Evolutionary conservation across 2,113 vertebrate species (phyloP).

Genomic region (Arizona elegans): DNA sequence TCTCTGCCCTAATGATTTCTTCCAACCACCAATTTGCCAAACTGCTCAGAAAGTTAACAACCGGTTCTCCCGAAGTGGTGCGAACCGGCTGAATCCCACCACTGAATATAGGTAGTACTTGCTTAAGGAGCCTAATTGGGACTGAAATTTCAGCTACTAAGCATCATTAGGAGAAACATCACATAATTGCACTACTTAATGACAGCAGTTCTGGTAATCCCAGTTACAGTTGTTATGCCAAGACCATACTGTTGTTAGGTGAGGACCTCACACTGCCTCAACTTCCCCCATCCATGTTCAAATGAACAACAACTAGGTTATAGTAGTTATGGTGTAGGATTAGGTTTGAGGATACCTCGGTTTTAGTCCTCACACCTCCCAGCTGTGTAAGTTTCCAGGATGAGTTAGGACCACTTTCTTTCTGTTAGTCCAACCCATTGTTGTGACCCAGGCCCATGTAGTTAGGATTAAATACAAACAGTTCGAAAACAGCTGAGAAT

Average conservation of each 20-base stretch:
- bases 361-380: neutral
- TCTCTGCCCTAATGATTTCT: too few species aligned
- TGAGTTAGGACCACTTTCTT: neutral
- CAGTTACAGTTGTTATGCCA: neutral
- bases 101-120: neutral
- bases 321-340: neutral
- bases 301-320: neutral
- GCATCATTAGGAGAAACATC: neutral
- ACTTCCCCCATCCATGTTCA: neutral
- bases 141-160: neutral
- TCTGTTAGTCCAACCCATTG: neutral
- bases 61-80: too few species aligned
- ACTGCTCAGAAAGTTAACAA: too few species aligned
- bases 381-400: neutral
- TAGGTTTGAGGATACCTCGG: neutral
- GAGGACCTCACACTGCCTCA: neutral
- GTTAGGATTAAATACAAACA: too few species aligned
- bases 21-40: too few species aligned
- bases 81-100: too few species aligned
- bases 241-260: neutral
- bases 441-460: too few species aligned
- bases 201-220: neutral
- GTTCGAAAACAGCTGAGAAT: too few species aligned
- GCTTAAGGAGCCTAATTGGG: neutral
- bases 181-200: neutral